phyloP scores from a whole-genome alignment of 2,888 invertebrate species.

The Fabriciana adippe region DNA sequence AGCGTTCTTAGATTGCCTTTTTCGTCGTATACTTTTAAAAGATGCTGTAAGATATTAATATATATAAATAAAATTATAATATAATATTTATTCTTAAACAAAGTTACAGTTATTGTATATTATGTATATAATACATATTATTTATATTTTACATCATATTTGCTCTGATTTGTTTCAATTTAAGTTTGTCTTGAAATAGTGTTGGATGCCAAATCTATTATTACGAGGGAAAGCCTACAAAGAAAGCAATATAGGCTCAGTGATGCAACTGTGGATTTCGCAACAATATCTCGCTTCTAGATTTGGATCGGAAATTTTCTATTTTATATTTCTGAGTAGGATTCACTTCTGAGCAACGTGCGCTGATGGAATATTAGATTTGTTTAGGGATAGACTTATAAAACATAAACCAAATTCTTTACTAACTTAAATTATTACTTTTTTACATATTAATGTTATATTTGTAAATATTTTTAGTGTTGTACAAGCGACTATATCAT shows the following conservation, averaged over 20 bases:
- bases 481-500: no score
- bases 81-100: no score
- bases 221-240: slow-evolving; percentile 47
- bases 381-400: slow-evolving; percentile 14
- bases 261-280: slow-evolving; percentile 48
- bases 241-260: slow-evolving; percentile 53
- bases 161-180: slow-evolving; percentile 26
- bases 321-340: slow-evolving; percentile 56
- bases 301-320: slow-evolving; percentile 56
- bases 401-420: no score
- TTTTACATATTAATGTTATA: no score
- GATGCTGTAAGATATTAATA: no score
- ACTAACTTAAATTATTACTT: no score
- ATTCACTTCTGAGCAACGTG: slow-evolving; percentile 45
- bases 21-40: no score
- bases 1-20: not conserved
- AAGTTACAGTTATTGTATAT: not conserved
- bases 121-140: no score
- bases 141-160: slow-evolving; percentile 4
- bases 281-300: slow-evolving; percentile 51
- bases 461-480: no score
- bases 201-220: slow-evolving; percentile 54
- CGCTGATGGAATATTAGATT: slow-evolving; percentile 41
- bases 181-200: slow-evolving; percentile 17
- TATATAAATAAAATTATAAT: no score